These are phyloP conservation scores for Chouioia cunea DNA, from an alignment of 2,888 invertebrate species.

Conservation along the genomic window DNA sequence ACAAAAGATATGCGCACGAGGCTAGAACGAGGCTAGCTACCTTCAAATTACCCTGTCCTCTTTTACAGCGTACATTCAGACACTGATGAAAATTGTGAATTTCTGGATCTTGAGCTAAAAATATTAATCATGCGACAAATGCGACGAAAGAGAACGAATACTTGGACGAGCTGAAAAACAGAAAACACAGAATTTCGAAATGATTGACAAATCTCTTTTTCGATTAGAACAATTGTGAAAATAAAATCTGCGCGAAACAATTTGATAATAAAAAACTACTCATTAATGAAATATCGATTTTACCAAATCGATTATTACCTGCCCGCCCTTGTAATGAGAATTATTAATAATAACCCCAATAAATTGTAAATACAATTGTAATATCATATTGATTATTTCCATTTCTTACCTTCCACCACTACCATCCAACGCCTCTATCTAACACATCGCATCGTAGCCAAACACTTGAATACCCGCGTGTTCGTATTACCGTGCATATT, in stretches of 20 bases:
- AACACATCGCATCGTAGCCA: too few species aligned
- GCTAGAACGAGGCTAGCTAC: conserved; percentile 69
- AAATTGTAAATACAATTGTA: conserved; percentile 68
- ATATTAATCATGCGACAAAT: conserved; percentile 10
- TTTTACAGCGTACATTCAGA: conserved; percentile 36
- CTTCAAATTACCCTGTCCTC: conserved; percentile 58
- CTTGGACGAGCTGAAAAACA: conserved; percentile 40
- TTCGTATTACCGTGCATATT: too few species aligned
- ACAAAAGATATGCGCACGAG: conserved; percentile 59
- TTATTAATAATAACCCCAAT: conserved; percentile 64
- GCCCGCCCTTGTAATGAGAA: conserved; percentile 64
- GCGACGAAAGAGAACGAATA: conserved; percentile 30
- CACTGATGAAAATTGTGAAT: conserved; percentile 42
- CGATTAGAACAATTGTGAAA: conserved; percentile 34
- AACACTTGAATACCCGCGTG: too few species aligned
- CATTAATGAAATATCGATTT: conserved; percentile 58
- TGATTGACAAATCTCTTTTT: conserved; percentile 46
- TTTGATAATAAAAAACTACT: conserved; percentile 22
- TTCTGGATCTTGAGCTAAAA: conserved; percentile 10
- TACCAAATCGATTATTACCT: conserved; percentile 57
- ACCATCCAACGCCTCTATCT: neutral
- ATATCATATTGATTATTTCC: conserved; percentile 44
- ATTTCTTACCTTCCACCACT: neutral
- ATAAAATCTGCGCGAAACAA: conserved; percentile 40
- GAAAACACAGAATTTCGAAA: conserved; percentile 13